Base-by-base conservation (phyloP, 2,113 vertebrate genomes). In the Sterrhoptilus dennistouni region DNA sequence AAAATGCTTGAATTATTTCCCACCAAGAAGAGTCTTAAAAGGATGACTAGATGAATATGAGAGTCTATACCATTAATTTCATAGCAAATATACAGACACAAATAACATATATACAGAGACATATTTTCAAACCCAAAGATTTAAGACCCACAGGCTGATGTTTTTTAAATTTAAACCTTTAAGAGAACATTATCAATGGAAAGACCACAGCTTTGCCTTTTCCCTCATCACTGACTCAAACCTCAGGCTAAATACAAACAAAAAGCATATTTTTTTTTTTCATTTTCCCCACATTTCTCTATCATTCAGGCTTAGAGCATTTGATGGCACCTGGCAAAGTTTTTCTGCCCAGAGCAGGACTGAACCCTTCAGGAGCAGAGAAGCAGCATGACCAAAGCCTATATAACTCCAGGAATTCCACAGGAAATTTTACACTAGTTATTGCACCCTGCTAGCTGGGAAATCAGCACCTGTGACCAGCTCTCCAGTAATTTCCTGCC, bases 251-350 rank as follows among this genome's bases (percentile, higher is more conserved):
- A 83, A 79, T 11, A 76, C 8, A 60, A 77, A 65, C 5, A 64
- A 80, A 47, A 75, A n/a, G 2, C 4, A 4, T 8, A n/a, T 54
- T 11, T 1, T 0, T 35, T 66, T 38, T 47, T 68, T 9, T 0
- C 8, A 12, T 36, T 90, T 85, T 9, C 44, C 22, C 5, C 9
- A 54, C 10, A 20, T 74, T 65, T 80, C 38, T 88, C n/a, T 49
- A 1, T 24, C 66, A 35, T 45, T 65, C 45, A 25, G 0, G 0
- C n/a, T 71, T 53, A 22, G 14, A 57, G 6, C 18, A 59, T 52
- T 81, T 84, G n/a, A 66, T 29, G 35, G 10, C 38, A 74, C 42
- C 14, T 38, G 19, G 27, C 23, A 70, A 88, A 60, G 21, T 11
- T 81, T 18, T 27, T 74, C 42, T 50, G 27, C 21, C 29, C 42